Base-by-base conservation (phyloP, 2,113 vertebrate genomes). In the Indicator indicator region DNA sequence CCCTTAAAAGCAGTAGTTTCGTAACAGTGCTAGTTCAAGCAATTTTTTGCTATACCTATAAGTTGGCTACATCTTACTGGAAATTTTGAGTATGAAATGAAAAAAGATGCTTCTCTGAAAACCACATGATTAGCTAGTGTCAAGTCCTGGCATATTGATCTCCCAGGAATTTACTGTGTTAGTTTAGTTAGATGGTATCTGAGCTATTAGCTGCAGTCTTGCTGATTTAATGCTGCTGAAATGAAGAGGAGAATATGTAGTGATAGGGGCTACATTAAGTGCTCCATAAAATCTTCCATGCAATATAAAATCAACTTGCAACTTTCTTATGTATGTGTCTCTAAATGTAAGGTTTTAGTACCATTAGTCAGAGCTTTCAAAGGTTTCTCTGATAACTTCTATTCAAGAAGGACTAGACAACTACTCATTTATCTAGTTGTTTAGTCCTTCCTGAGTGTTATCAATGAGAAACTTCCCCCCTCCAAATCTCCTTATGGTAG, bases 171-270 rank as follows among this genome's bases (percentile, higher is more conserved):
- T 52, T 65, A 65, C 17, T 75, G 28, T 18, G 38, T 89, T 46
- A 59, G 16, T 83, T 87, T 72, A 63, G 86, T 70, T 63, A 60
- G 5, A 20, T n/a, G 46, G 68, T 17, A 60, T 44, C 55, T 80
- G 46, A 86, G 46, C 32, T 75, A 38, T 71, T 86, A 77, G 64
- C 62, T 72, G 58, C 75, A 44, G 71, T 59, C 58, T 30, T 52
- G 27, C 52, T 68, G 54, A 68, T 64, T 88, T 72, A 89, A 81
- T 62, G 76, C n/a, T 68, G 80, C 81, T 86, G 75, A 95, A 93
- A 86, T 11, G 24, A 80, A 65, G 60, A 73, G 12, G 5, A 88
- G 38, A 89, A 56, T 7, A 58, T 8, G 62, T 32, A 59, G 78
- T 54, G 84, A 28, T 15, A 67, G 12, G 9, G 74, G n/a, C 33